phyloP scores from a whole-genome alignment of 2,888 invertebrate genomes.

The Pachydiplax longipennis region DNA sequence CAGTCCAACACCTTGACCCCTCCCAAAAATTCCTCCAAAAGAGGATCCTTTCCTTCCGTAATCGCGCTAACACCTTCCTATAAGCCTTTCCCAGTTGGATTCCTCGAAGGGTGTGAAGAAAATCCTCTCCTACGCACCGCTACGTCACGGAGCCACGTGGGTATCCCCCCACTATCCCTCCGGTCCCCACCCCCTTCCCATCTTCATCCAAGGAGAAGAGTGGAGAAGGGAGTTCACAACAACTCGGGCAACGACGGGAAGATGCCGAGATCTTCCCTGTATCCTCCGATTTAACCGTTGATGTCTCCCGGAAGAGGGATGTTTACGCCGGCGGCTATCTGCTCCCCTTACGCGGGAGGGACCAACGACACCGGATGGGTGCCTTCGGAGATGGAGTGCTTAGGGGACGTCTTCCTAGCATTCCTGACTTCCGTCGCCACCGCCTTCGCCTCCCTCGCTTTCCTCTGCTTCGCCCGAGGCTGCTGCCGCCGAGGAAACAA shows the following conservation, averaged over 20 bases:
- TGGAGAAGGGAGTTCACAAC: not conserved
- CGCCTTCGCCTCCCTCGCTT: not conserved
- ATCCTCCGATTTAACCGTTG: not conserved
- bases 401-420: not conserved
- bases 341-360: not conserved
- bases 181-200: not conserved
- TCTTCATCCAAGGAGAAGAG: not conserved
- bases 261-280: not conserved
- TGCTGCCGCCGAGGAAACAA: not conserved
- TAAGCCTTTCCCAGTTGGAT: not conserved
- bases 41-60: not conserved
- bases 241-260: not conserved
- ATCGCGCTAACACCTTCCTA: not conserved
- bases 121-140: slow-evolving; percentile 18
- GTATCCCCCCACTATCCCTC: not conserved
- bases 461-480: not conserved
- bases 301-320: not conserved
- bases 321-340: not conserved
- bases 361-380: not conserved
- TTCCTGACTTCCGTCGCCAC: not conserved
- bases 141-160: slow-evolving; percentile 32
- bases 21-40: slow-evolving; percentile 1
- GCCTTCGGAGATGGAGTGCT: not conserved
- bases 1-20: not conserved
- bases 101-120: not conserved